A percentile compares a stretch with the other conserved stretches of the same genome.
Conservation (phyloP, 2,113 vertebrate species). For the Siniperca knerii region DNA sequence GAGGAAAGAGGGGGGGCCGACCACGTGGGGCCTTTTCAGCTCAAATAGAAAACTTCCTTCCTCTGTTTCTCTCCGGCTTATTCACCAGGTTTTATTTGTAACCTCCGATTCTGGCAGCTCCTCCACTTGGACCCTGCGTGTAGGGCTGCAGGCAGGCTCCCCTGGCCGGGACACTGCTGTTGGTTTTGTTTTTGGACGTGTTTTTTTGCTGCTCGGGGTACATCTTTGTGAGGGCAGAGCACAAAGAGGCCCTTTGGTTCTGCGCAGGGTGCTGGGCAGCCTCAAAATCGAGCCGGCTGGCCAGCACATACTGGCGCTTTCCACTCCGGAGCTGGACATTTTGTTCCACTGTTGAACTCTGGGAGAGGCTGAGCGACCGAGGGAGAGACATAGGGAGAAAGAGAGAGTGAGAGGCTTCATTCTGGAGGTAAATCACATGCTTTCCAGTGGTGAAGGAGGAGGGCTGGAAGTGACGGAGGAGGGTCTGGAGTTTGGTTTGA, state of each 20-base stretch:
- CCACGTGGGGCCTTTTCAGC: conserved; percentile 43
- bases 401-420: conserved; percentile 43
- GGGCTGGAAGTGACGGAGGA: conserved; percentile 21
- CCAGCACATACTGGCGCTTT: conserved; percentile 77
- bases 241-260: conserved; percentile 79
- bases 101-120: conserved; percentile 45
- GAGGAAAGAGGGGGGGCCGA: conserved; percentile 29
- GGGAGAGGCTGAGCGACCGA: conserved; percentile 65
- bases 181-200: conserved; percentile 53
- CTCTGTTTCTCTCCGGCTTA: conserved; percentile 47
- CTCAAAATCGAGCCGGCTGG: conserved; percentile 55
- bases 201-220: conserved; percentile 47
- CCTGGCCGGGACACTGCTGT: conserved; percentile 40
- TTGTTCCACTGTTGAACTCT: conserved; percentile 86
- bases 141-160: not conserved
- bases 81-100: conserved; percentile 65
- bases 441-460: conserved; percentile 32
- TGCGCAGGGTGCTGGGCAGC: conserved; percentile 60
- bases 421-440: conserved; percentile 63
- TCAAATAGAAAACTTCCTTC: conserved; percentile 70
- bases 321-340: conserved; percentile 82
- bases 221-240: conserved; percentile 71
- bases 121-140: conserved; percentile 20
- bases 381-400: conserved; percentile 23
- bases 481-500: conserved; percentile 35